These are phyloP conservation scores for Cremastinae sp. DNA, from an alignment of 2,888 invertebrate genomes.

Conservation along the genomic window DNA sequence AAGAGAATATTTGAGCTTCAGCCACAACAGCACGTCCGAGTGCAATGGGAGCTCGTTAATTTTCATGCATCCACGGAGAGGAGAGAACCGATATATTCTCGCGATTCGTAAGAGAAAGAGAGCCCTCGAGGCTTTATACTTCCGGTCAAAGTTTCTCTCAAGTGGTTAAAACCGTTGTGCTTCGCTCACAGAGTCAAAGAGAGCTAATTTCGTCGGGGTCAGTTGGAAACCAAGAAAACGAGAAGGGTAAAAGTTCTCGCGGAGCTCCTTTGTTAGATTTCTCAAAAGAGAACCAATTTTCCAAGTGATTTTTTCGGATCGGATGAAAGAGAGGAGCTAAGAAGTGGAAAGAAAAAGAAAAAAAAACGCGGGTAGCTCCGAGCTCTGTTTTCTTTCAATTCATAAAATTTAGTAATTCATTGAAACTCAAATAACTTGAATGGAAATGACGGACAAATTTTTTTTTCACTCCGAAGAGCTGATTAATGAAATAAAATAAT, in stretches of 20 bases:
- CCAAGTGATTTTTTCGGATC: constrained; percentile 11
- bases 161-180: constrained; percentile 4
- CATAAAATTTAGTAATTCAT: no score
- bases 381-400: no score
- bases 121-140: constrained; percentile 30
- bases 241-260: background rate
- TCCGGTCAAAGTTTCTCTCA: constrained; percentile 47
- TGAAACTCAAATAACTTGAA: background rate
- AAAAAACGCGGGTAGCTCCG: constrained; percentile 15
- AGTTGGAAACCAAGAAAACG: constrained; percentile 9
- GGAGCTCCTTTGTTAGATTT: background rate
- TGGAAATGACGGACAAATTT: background rate
- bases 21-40: constrained; percentile 13
- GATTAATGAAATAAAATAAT: background rate
- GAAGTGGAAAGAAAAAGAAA: constrained; percentile 2
- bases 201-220: constrained; percentile 48
- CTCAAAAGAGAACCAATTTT: constrained; percentile 22
- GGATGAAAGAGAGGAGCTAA: no score
- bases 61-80: constrained; percentile 43
- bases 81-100: constrained; percentile 40
- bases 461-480: background rate
- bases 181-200: constrained; percentile 44
- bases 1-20: constrained; percentile 1
- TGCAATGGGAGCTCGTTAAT: constrained; percentile 38
- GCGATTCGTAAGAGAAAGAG: constrained; percentile 18